Evolutionary conservation across 2,797 vertebrate genomes (phyloP), one percentile per base, ranked within the genome.

Genomic region (Apogon talboti): DNA sequence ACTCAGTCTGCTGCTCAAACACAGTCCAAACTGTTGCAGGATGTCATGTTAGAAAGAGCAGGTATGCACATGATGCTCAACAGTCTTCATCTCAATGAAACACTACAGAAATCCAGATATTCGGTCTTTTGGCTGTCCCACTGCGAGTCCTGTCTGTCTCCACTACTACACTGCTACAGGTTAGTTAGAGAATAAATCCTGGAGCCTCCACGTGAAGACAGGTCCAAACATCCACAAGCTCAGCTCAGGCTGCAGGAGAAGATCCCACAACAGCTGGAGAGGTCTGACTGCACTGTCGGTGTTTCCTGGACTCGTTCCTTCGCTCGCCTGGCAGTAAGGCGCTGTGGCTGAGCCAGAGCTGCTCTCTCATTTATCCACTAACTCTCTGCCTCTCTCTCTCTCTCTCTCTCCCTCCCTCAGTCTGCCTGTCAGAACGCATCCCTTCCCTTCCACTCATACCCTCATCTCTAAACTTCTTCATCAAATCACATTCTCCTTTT

Each of bases 341-440:
- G 62, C 74, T 88, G 85, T 76, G 87, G 55, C 84, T 79, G 88
- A 87, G 90, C 79, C 86, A 85, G 74, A 49, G 21, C 75, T 69
- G 80, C 84, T 79, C 73, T 76, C 77, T 80, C 79, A 72, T 88
- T 84, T 85, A 82, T 75, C 68, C 72, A 54, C 82, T 49, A 71
- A 68, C 82, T 81, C 84, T 30, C 76, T 74, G n/a, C 59, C 59
- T 71, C 67, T 63, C 57, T 49, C 64, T 52, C 35, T 19, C 67
- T 55, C 46, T 18, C 28, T 62, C 44, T 37, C 41, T 24, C 18
- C 18, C 45, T 7, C 16, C 11, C 63, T 33, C 41, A 8, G 49
- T 42, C 64, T 21, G 75, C 57, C 58, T 28, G 71, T 49, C 63
- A 44, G 58, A 65, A 59, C n/a, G n/a, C n/a, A n/a, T 81, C 76